Conservation (phyloP, 2,797 vertebrate species). For the Alfaro cultratus region DNA sequence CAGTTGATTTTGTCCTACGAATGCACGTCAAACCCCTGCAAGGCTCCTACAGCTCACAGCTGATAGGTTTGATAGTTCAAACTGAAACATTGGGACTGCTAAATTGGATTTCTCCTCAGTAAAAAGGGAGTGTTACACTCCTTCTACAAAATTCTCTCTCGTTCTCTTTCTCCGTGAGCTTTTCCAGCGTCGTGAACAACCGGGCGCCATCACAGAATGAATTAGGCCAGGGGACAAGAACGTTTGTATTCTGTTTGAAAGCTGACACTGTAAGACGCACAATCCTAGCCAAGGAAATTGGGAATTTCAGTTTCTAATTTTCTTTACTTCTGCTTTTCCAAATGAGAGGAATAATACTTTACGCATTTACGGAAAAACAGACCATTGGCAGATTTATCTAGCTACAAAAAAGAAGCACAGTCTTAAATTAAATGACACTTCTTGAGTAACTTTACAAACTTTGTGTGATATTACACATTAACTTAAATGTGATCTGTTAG, state of each 20-base stretch:
- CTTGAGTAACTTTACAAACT: neutral
- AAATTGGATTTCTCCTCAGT: neutral
- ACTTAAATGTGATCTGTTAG: neutral
- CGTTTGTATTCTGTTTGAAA: slow-evolving; percentile 17
- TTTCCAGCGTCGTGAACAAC: slow-evolving; percentile 23
- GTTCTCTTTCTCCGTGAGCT: slow-evolving; percentile 33
- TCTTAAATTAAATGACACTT: neutral
- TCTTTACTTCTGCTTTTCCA: neutral
- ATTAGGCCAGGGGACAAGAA: slow-evolving; percentile 36
- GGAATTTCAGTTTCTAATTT: slow-evolving; percentile 15
- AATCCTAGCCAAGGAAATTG: slow-evolving; percentile 10
- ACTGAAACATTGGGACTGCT: slow-evolving; percentile 23
- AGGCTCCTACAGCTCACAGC: neutral
- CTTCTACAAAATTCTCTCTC: slow-evolving; percentile 13
- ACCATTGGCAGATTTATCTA: neutral
- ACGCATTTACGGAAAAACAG: neutral
- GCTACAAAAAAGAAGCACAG: neutral
- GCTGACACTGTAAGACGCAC: slow-evolving; percentile 8
- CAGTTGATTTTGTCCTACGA: neutral
- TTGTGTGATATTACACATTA: neutral
- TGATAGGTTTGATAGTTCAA: slow-evolving; percentile 23
- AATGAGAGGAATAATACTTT: neutral
- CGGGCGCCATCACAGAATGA: slow-evolving; percentile 11
- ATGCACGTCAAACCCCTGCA: neutral
- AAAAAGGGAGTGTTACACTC: slow-evolving; percentile 2